These are phyloP conservation scores for Petrosia ficiformis DNA, from an alignment of 37 sponge, comb jelly and placozoan species.

Conservation along the genomic window DNA sequence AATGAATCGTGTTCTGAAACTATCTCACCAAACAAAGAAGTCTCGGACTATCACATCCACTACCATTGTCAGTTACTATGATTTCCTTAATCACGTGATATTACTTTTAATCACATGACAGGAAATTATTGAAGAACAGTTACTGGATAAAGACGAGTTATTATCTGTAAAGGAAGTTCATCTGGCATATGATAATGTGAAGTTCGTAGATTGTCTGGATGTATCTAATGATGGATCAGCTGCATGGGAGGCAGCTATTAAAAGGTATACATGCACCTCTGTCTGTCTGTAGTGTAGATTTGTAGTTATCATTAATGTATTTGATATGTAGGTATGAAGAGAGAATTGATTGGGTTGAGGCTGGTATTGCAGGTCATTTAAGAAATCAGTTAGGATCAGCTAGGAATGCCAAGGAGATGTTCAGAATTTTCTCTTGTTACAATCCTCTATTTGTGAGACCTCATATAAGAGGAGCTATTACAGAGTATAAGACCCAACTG, in stretches of 20 bases:
- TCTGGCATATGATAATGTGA: slow-evolving; percentile 95
- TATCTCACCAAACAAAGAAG: background rate
- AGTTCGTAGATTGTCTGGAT: slow-evolving; percentile 93
- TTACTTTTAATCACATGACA: no score
- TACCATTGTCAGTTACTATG: background rate
- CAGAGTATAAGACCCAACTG: slow-evolving; percentile 98
- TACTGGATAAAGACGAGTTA: slow-evolving; percentile 61
- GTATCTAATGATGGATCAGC: slow-evolving; percentile 85
- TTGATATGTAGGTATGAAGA: slow-evolving; percentile 77
- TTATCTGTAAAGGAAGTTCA: slow-evolving; percentile 77
- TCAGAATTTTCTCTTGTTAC: slow-evolving; percentile 96
- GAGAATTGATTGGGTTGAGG: slow-evolving; percentile 95
- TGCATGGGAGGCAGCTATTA: slow-evolving; percentile 92
- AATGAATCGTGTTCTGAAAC: slow-evolving; percentile 79
- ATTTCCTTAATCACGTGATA: background rate
- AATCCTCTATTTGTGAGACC: slow-evolving; percentile 97
- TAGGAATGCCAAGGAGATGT: slow-evolving; percentile 99
- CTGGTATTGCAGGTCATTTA: slow-evolving; percentile 91
- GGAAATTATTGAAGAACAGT: slow-evolving; percentile 24
- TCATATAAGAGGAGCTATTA: slow-evolving; percentile 96
- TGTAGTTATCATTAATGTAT: background rate
- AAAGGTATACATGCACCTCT: slow-evolving; percentile 50
- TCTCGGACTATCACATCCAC: background rate
- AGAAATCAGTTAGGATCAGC: slow-evolving; percentile 98
- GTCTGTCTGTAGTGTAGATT: background rate